phyloP scores from a whole-genome alignment of 2,797 vertebrate species.

The Poeciliopsis paucimaculata region DNA sequence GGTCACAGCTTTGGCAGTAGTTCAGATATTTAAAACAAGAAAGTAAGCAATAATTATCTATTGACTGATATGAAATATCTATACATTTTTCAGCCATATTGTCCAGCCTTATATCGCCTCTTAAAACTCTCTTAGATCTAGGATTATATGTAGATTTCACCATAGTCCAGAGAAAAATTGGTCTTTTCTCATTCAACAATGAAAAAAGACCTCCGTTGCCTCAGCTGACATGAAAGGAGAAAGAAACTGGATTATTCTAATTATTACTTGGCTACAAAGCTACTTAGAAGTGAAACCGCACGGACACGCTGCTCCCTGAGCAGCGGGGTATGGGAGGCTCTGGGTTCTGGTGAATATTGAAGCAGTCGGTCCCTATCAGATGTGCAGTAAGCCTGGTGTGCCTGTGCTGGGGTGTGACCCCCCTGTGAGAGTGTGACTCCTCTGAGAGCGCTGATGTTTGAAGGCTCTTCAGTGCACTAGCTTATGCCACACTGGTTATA shows the following conservation, averaged over 20 bases:
- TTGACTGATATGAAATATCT: too few species aligned
- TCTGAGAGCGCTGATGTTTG: slow-evolving; percentile 41
- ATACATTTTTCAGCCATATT: too few species aligned
- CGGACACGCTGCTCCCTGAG: slow-evolving; percentile 49
- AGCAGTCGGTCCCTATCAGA: slow-evolving; percentile 53
- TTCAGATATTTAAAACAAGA: too few species aligned
- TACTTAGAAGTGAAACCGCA: slow-evolving; percentile 31
- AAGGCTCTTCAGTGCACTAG: slow-evolving; percentile 24
- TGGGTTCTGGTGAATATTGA: slow-evolving; percentile 34
- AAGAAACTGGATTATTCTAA: slow-evolving; percentile 30
- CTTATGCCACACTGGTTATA: not conserved
- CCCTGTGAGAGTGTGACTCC: slow-evolving; percentile 20
- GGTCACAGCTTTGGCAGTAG: too few species aligned
- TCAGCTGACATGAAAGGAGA: slow-evolving; percentile 30
- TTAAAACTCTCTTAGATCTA: not conserved
- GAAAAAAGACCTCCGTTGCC: not conserved
- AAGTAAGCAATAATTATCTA: too few species aligned
- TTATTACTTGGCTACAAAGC: slow-evolving; percentile 44
- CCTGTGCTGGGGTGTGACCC: slow-evolving; percentile 33
- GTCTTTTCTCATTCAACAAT: slow-evolving; percentile 26
- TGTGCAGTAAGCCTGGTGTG: slow-evolving; percentile 51
- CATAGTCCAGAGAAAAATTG: not conserved
- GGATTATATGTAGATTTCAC: not conserved
- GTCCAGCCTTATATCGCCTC: too few species aligned
- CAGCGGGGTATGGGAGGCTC: slow-evolving; percentile 27